These are phyloP conservation scores for Aethina tumida DNA, from an alignment of 1,140 invertebrate genomes.

Conservation along the genomic window DNA sequence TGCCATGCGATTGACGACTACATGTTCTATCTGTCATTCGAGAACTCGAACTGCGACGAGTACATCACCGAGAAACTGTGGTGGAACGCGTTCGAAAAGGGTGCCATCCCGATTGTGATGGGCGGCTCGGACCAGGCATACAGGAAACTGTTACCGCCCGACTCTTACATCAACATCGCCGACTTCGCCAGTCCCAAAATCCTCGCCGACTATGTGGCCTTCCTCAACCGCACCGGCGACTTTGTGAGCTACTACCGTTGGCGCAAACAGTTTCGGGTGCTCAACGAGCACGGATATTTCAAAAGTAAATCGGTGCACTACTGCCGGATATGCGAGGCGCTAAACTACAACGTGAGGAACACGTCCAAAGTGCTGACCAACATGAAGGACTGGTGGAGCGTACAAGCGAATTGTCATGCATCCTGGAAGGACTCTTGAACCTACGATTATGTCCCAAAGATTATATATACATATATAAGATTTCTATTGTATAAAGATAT, in stretches of 20 bases:
- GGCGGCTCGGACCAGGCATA: constrained; percentile 45
- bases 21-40: constrained; percentile 67
- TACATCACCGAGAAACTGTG: constrained; percentile 66
- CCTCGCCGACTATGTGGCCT: constrained; percentile 51
- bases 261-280: constrained; percentile 52
- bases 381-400: constrained; percentile 40
- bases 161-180: constrained; percentile 62
- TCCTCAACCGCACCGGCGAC: constrained; percentile 44
- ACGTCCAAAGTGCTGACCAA: constrained; percentile 43
- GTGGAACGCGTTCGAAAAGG: constrained; percentile 50
- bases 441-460: no score
- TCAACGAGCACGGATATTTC: constrained; percentile 67
- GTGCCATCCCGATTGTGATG: constrained; percentile 60
- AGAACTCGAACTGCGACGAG: constrained; percentile 61
- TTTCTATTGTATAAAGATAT: no score
- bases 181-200: constrained; percentile 53
- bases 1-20: constrained; percentile 48
- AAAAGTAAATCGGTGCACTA: constrained; percentile 58
- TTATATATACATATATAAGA: no score
- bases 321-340: constrained; percentile 69
- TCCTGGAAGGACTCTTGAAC: constrained; percentile 21
- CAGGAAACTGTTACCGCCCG: constrained; percentile 45
- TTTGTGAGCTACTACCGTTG: constrained; percentile 59
- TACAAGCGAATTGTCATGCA: constrained; percentile 36
- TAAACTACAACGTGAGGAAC: constrained; percentile 48